Evolutionary conservation across 2,888 invertebrate genomes (phyloP).

Genomic region (Dasysyrphus albostriatus): DNA sequence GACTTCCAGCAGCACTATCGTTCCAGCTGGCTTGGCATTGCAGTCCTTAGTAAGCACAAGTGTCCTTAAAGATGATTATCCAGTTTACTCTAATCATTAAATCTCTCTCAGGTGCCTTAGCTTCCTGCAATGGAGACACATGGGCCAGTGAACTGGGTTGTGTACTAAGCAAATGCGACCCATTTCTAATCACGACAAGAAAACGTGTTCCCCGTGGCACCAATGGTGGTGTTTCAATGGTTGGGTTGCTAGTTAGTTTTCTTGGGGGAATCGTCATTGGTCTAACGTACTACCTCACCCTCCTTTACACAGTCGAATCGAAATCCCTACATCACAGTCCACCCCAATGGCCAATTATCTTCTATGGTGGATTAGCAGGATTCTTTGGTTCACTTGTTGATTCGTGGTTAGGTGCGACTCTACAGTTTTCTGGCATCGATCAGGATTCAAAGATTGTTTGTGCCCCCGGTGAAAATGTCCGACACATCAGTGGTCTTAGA

Average conservation of each 20-base stretch:
- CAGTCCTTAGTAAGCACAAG: constrained; percentile 87
- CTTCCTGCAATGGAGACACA: constrained; percentile 94
- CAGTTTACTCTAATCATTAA: background rate
- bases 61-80: background rate
- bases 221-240: constrained; percentile 92
- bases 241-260: constrained; percentile 86
- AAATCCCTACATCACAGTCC: constrained; percentile 86
- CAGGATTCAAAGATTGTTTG: constrained; percentile 89
- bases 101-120: constrained; percentile 86
- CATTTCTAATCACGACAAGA: constrained; percentile 90
- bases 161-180: constrained; percentile 88
- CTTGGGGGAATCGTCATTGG: constrained; percentile 87
- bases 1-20: constrained; percentile 91
- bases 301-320: constrained; percentile 87
- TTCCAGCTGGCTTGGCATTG: constrained; percentile 92
- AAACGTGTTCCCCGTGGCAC: constrained; percentile 93
- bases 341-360: constrained; percentile 91
- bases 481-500: constrained; percentile 90
- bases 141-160: constrained; percentile 95
- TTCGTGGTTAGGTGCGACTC: constrained; percentile 92
- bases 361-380: constrained; percentile 90
- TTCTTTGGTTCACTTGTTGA: constrained; percentile 92
- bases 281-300: constrained; percentile 88
- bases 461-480: constrained; percentile 88
- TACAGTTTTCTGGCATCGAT: constrained; percentile 94